phyloP scores from a whole-genome alignment of 2,113 vertebrate genomes.

The Cariama cristata region DNA sequence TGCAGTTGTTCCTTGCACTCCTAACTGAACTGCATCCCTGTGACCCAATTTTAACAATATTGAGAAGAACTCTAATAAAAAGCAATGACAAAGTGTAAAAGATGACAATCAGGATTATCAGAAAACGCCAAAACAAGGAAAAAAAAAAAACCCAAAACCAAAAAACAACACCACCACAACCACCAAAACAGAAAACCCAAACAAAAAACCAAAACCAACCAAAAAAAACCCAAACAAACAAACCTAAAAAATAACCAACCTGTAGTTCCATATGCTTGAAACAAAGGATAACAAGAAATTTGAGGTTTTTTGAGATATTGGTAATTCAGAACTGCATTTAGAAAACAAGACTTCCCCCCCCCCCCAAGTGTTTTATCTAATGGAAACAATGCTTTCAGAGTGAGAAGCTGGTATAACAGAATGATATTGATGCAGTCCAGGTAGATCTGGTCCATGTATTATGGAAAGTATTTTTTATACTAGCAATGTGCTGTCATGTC shows the following conservation, averaged over 20 bases:
- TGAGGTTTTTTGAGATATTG: neutral
- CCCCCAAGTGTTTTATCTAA: neutral
- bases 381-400: neutral
- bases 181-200: too few relatives aligned
- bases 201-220: neutral
- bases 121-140: neutral
- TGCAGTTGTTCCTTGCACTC: neutral
- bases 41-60: neutral
- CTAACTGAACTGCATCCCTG: neutral
- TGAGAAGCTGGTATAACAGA: neutral
- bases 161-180: neutral
- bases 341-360: neutral
- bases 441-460: neutral
- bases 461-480: neutral
- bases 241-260: neutral
- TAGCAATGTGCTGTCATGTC: neutral
- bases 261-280: neutral
- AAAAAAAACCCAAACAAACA: neutral
- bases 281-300: neutral
- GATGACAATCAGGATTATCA: neutral
- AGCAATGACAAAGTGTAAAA: neutral
- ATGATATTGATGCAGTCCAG: neutral
- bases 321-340: neutral
- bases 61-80: neutral
- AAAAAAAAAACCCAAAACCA: neutral